A percentile compares a stretch with the other conserved stretches of the same genome.
These are phyloP conservation scores for Semaprochilodus insignis DNA, from an alignment of 2,797 vertebrate genomes.

Conservation along the genomic window DNA sequence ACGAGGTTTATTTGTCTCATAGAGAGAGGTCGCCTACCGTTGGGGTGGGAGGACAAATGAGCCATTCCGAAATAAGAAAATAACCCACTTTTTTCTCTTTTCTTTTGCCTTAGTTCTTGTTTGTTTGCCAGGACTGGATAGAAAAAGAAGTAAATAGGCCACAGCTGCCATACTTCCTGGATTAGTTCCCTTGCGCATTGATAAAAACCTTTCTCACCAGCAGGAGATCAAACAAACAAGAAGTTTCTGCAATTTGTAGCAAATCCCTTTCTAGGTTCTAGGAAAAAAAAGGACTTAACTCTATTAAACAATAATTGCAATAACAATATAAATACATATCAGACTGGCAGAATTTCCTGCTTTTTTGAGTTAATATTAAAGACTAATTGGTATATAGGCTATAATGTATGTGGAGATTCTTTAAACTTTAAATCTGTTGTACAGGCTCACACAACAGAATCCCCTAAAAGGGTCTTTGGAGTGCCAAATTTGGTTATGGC, in stretches of 20 bases:
- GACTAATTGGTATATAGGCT: background rate
- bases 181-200: conserved; percentile 8
- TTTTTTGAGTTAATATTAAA: background rate
- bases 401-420: too few relatives aligned
- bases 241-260: background rate
- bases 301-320: background rate
- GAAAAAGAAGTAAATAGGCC: conserved; percentile 20
- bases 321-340: background rate
- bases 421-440: too few relatives aligned
- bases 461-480: background rate
- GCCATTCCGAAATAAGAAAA: conserved; percentile 1
- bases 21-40: conserved; percentile 22
- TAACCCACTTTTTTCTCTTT: background rate
- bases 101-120: background rate
- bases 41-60: conserved; percentile 23
- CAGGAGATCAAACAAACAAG: conserved; percentile 4
- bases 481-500: too few relatives aligned
- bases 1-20: conserved; percentile 45
- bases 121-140: conserved; percentile 31
- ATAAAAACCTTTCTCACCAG: conserved; percentile 26
- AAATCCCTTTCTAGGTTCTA: background rate
- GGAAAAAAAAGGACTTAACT: background rate
- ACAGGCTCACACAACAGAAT: background rate
- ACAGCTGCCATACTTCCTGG: conserved; percentile 27
- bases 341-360: background rate